A percentile compares a stretch with the other conserved stretches of the same genome.
Conservation (phyloP, 2,113 vertebrate genomes). For the Herpetotheres cachinnans region DNA sequence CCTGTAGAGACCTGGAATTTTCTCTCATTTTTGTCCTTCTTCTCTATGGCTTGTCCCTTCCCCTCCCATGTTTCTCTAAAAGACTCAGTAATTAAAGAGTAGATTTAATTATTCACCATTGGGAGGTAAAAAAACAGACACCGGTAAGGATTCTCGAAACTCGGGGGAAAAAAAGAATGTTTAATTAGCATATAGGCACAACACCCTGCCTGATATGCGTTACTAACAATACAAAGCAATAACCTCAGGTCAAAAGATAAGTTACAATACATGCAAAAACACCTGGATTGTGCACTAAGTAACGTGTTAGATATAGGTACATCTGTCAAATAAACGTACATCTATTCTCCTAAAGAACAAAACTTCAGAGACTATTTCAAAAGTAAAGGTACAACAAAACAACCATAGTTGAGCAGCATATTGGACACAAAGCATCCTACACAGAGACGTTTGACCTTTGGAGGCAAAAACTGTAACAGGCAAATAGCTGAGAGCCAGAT, state of each 20-base stretch:
- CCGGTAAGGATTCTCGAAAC: not conserved
- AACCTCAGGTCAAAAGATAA: slow-evolving; percentile 37
- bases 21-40: not conserved
- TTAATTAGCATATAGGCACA: slow-evolving; percentile 65
- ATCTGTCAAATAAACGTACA: slow-evolving; percentile 40
- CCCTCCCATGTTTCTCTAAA: not conserved
- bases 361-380: slow-evolving; percentile 24
- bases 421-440: slow-evolving; percentile 27
- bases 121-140: not conserved
- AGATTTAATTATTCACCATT: not conserved
- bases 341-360: slow-evolving; percentile 38
- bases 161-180: not conserved
- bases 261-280: slow-evolving; percentile 48
- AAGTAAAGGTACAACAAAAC: slow-evolving; percentile 19
- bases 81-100: not conserved
- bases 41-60: not conserved
- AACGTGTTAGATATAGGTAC: not conserved
- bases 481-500: slow-evolving; percentile 62
- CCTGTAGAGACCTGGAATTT: not conserved
- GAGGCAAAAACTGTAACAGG: slow-evolving; percentile 55
- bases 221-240: slow-evolving; percentile 51
- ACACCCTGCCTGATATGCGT: slow-evolving; percentile 20
- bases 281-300: slow-evolving; percentile 30
- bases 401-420: not conserved
- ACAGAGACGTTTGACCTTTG: slow-evolving; percentile 42